Conservation (phyloP, 2,113 vertebrate genomes). For the Phylloscopus trochiloides region DNA sequence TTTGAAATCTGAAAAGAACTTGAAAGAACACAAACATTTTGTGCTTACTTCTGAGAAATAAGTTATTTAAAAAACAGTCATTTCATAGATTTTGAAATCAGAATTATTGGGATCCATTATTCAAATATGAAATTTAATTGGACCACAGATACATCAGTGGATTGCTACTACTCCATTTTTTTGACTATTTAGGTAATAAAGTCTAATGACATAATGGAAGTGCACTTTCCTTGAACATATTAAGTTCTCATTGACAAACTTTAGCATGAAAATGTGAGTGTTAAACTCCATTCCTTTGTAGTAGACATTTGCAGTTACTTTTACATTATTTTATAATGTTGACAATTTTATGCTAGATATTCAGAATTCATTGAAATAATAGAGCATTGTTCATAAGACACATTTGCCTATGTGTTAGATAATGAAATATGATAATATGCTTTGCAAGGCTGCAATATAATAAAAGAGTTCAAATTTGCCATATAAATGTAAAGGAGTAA, state of each 20-base stretch:
- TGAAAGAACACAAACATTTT: background rate
- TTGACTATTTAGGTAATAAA: background rate
- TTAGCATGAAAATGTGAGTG: background rate
- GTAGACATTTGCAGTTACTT: conserved; percentile 24
- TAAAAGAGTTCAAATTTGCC: conserved; percentile 23
- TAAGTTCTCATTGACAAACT: conserved; percentile 7
- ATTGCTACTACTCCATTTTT: background rate
- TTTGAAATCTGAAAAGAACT: background rate
- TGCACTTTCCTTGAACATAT: background rate
- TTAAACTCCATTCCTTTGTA: background rate
- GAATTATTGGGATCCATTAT: background rate
- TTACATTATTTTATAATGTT: conserved; percentile 16
- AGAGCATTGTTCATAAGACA: conserved; percentile 30
- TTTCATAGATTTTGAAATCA: background rate
- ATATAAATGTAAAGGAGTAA: conserved; percentile 29
- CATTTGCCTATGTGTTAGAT: conserved; percentile 32
- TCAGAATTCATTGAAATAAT: conserved; percentile 48
- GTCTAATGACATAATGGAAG: background rate
- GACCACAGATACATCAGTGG: background rate
- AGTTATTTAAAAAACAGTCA: background rate
- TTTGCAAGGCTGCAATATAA: conserved; percentile 15
- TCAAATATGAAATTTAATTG: background rate
- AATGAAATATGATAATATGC: conserved; percentile 47
- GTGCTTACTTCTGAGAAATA: background rate
- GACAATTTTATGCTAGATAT: conserved; percentile 37